Percentiles rank a stretch among this genome's conserved stretches.
Conservation (phyloP, 2,113 vertebrate genomes). For the Anhinga rufa region DNA sequence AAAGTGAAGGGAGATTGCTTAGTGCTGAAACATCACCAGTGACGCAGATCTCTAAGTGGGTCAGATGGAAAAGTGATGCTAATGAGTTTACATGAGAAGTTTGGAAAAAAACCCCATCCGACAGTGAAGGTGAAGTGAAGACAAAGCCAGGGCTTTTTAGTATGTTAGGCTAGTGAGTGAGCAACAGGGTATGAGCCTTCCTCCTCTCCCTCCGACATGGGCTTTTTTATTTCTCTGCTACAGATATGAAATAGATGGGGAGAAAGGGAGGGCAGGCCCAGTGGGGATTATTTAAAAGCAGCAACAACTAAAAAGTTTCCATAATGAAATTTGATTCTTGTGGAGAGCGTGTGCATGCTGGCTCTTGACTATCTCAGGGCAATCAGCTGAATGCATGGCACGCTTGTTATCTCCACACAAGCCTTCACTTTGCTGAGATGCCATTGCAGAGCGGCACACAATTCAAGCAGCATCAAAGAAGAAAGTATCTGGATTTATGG, state of each 20-base stretch:
- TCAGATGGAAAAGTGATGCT: constrained; percentile 51
- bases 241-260: background rate
- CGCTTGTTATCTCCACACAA: background rate
- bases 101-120: background rate
- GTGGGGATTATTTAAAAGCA: background rate
- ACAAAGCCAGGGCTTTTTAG: background rate
- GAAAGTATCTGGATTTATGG: background rate
- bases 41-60: constrained; percentile 50
- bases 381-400: background rate
- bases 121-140: constrained; percentile 13
- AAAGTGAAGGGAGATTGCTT: constrained; percentile 39
- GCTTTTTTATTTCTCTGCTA: background rate
- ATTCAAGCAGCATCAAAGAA: background rate
- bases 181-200: background rate
- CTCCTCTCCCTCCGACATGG: background rate
- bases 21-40: constrained; percentile 36
- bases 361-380: background rate
- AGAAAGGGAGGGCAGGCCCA: background rate
- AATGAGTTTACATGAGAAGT: constrained; percentile 45
- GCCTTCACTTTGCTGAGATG: background rate
- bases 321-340: background rate
- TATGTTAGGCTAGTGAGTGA: background rate
- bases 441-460: background rate
- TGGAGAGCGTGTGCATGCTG: background rate
- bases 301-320: constrained; percentile 6